Conservation (phyloP, 2,888 invertebrate species). For the Acronicta alni region DNA sequence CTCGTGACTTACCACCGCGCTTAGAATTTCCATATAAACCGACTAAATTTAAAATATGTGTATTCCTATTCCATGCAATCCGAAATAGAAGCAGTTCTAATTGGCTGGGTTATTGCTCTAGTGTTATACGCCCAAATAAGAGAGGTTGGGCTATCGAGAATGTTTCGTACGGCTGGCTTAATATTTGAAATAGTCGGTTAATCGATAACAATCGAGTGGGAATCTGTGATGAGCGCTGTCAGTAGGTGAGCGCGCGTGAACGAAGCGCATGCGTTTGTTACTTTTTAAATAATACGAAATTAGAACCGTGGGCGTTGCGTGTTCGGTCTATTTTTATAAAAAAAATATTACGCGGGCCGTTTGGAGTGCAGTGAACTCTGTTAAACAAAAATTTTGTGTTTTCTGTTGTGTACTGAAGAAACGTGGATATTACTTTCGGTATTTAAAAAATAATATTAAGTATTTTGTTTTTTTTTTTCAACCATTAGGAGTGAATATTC, state of each 20-base stretch:
- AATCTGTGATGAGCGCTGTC: constrained; percentile 65
- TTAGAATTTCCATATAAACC: constrained; percentile 57
- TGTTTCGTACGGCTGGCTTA: constrained; percentile 18
- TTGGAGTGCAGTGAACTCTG: constrained; percentile 83
- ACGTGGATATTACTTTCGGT: constrained; percentile 48
- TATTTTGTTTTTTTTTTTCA: constrained; percentile 5
- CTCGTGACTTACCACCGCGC: constrained; percentile 59
- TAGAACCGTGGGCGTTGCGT: constrained; percentile 67
- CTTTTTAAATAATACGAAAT: constrained; percentile 64
- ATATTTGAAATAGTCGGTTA: constrained; percentile 66
- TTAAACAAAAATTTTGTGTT: constrained; percentile 58
- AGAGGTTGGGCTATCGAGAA: constrained; percentile 7
- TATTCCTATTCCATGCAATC: neutral
- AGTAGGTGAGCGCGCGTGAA: constrained; percentile 75
- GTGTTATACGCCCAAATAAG: constrained; percentile 33
- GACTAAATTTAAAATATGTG: constrained; percentile 34
- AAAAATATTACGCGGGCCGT: constrained; percentile 61
- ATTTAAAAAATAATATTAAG: constrained; percentile 20
- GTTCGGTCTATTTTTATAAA: constrained; percentile 73
- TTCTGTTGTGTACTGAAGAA: constrained; percentile 40
- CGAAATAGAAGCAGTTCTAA: constrained; percentile 20
- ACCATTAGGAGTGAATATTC: constrained; percentile 22
- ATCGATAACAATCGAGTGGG: constrained; percentile 61
- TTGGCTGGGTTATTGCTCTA: constrained; percentile 19
- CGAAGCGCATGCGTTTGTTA: constrained; percentile 71